A percentile compares a stretch with the other conserved stretches of the same genome.
phyloP scores from a whole-genome alignment of 2,113 vertebrate species.

The Geococcyx californianus region DNA sequence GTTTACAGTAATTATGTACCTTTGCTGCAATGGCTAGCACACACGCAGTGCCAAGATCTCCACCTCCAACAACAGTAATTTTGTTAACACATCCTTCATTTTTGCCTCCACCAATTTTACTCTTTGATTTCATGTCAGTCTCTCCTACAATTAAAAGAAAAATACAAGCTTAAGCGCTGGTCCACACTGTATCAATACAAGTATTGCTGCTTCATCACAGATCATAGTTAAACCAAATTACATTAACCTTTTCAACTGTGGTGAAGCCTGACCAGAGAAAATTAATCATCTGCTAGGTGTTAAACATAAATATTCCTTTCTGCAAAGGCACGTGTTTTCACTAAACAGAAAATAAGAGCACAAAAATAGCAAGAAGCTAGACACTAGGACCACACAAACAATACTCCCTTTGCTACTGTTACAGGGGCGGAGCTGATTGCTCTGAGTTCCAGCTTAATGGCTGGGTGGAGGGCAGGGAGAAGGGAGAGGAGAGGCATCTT shows the following conservation, averaged over 20 bases:
- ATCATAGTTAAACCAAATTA: background rate
- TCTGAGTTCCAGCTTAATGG: too few relatives aligned
- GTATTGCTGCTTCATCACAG: background rate
- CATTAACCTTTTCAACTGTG: background rate
- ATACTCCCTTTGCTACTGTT: background rate
- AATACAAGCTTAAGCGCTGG: background rate
- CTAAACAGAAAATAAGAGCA: background rate
- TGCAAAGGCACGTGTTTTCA: background rate
- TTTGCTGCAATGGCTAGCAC: slow-evolving; percentile 90
- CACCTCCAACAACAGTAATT: slow-evolving; percentile 91
- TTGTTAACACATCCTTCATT: slow-evolving; percentile 72
- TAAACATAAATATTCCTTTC: background rate
- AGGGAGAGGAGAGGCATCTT: too few relatives aligned
- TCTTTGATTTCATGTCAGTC: slow-evolving; percentile 64
- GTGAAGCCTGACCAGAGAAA: background rate
- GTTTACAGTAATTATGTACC: slow-evolving; percentile 59
- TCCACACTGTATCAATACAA: background rate
- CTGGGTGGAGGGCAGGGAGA: too few relatives aligned
- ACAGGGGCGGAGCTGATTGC: too few relatives aligned
- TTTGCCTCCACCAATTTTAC: slow-evolving; percentile 59
- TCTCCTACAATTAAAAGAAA: slow-evolving; percentile 68
- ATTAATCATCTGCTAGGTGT: background rate
- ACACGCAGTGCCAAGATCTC: slow-evolving; percentile 90
- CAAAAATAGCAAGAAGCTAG: background rate
- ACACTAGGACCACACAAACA: background rate